Evolutionary conservation across 64 coral and sea anemone genomes (phyloP), one percentile per base, ranked within the genome.

Genomic region (Pachyseris speciosa): DNA sequence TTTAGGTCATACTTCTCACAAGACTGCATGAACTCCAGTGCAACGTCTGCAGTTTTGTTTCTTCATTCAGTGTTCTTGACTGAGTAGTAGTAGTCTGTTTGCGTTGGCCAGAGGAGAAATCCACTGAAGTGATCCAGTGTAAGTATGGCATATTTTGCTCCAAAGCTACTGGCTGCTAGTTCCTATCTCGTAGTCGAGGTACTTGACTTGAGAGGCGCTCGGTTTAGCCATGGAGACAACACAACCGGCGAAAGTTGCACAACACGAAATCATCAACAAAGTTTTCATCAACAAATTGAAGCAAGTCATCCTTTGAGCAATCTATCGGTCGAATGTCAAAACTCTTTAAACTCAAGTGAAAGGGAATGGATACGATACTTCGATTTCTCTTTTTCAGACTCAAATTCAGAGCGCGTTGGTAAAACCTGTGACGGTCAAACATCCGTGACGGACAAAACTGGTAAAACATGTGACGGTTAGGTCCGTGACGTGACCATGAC

Each of bases 101-200:
- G 13, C 38, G 77, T 91, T 5, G 89, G 89, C 89, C 89, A 91
- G 1, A 91, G 49, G n/a, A 91, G 78, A 73, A 91, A 91, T 13
- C 89, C 89, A 55, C 89, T 91, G 32, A 61, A 84, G 34, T 84
- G 65, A 25, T 64, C 50, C 49, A 91, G 22, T 5, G 89, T 91
- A 20, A 91, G 67, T 8, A 91, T 30, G 9, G 78, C 89, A 57
- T 73, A 91, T 33, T 84, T 91, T 53, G 89, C 89, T 16, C 78
- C 78, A 73, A 91, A 91, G 63, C 89, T 91, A 52, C 83, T 84
- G 10, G 78, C 89, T 45, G 89, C 33, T 40, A 5, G 67, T 36
- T 22, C 67, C 67, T 40, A 71, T 71, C 19, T 71, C 67, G 16
- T 71, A 71, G 34, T 71, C 67, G 32, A 71, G 32, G 67, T 71